Conservation (phyloP, 2,888 invertebrate species). For the Ptychoptera albimana region DNA sequence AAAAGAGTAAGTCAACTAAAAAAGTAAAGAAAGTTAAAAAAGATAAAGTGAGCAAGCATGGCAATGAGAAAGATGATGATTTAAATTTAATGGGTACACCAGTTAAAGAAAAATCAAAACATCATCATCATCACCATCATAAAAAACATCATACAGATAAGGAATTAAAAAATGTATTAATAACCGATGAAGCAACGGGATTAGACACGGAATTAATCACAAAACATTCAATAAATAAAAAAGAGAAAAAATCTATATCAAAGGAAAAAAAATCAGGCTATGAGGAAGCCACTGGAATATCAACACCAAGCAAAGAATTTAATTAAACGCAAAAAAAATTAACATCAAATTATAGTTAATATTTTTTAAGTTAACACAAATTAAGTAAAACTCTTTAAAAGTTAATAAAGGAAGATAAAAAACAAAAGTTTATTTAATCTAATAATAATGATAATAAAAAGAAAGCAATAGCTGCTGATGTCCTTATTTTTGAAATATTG, state of each 20-base stretch:
- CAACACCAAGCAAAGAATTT: slow-evolving; percentile 80
- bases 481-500: no score
- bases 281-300: slow-evolving; percentile 81
- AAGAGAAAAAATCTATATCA: slow-evolving; percentile 1
- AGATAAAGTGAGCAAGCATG: slow-evolving; percentile 31
- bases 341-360: neutral
- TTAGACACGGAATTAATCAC: no score
- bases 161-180: neutral
- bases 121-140: slow-evolving; percentile 11
- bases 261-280: slow-evolving; percentile 54
- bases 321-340: slow-evolving; percentile 25
- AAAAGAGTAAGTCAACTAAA: slow-evolving; percentile 18
- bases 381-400: no score
- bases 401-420: no score
- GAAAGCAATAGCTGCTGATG: no score
- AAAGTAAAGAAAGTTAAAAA: slow-evolving; percentile 34
- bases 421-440: no score
- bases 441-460: no score
- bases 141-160: slow-evolving; percentile 11
- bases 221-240: neutral
- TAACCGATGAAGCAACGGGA: neutral
- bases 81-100: slow-evolving; percentile 27
- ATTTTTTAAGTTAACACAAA: no score
- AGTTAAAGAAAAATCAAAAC: slow-evolving; percentile 25
- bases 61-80: slow-evolving; percentile 14